Base-by-base conservation (phyloP, 2,888 invertebrate genomes). In the Vandiemenella viatica region DNA sequence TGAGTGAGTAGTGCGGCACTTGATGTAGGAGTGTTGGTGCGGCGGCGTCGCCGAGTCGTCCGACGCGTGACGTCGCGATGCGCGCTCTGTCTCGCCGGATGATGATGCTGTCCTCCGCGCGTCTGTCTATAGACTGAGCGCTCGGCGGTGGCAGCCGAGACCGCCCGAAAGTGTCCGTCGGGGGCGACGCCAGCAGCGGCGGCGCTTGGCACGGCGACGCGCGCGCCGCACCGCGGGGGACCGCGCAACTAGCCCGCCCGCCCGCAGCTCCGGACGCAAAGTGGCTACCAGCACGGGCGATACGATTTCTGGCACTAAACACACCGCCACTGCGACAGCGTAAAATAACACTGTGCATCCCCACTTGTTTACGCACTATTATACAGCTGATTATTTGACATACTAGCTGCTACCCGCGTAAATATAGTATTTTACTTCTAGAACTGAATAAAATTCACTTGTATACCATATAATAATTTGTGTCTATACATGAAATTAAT, bases 161-260 rank as follows among this genome's bases (percentile, higher is more conserved):
- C 68, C 66, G 70, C 67, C 52, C 45, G 55, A 67, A 67, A n/a
- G 66, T 69, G 69, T 70, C 69, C 70, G 71, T 70, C 54, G 46
- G 44, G 52, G 49, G 48, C 54, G 44, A 69, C 69, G 70, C 65
- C 61, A 65, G 63, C 63, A 63, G 65, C 67, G 62, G 64, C 61
- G 61, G 52, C 53, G 62, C 57, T 59, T 58, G 53, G 48, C 48
- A 63, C 58, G 38, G 38, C 61, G 62, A 65, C 65, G 65, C 67
- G 67, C 68, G 67, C 68, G 67, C 63, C 67, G 68, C 67, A 66
- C 67, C 65, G 65, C 57, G 53, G 37, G 51, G 48, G 50, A 37
- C 42, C 52, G 40, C 40, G 50, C 46, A 44, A 48, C 17, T 47
- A 43, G 46, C 50, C 42, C 43, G 46, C 48, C 23, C 47, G 38